These are phyloP conservation scores for Sitta europaea DNA, from an alignment of 2,113 vertebrate species.

Conservation along the genomic window DNA sequence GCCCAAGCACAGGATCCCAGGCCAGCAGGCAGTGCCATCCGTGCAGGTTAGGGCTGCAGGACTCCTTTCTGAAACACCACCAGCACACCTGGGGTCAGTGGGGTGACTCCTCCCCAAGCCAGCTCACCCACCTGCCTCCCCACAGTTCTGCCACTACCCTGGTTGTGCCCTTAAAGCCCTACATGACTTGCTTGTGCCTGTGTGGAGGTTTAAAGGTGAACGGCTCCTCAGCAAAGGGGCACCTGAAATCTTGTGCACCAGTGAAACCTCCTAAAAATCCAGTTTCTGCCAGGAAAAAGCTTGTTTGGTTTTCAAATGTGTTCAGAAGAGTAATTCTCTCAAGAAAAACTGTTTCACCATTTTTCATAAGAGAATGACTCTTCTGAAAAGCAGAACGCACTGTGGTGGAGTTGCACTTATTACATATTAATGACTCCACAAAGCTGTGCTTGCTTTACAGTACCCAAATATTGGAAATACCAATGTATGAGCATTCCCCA, in stretches of 20 bases:
- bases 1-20: not conserved
- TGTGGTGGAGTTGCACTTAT: not conserved
- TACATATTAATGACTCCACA: not conserved
- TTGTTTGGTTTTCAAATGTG: slow-evolving; percentile 3
- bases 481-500: not conserved
- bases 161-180: accelerated
- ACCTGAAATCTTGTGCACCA: not conserved
- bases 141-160: not conserved
- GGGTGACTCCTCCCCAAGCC: not conserved
- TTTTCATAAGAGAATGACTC: too few relatives aligned
- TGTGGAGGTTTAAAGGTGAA: not conserved
- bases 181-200: not conserved
- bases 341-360: not conserved
- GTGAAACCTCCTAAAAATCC: not conserved
- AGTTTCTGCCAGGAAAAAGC: not conserved
- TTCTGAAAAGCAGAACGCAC: not conserved
- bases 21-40: accelerated
- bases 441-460: not conserved
- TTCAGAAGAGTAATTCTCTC: not conserved
- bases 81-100: accelerated
- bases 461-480: not conserved
- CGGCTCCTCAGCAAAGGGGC: not conserved
- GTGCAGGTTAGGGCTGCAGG: not conserved
- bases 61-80: not conserved
- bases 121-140: not conserved